Conservation (phyloP, 2,113 vertebrate genomes). For the Gnathonemus longibarbis region DNA sequence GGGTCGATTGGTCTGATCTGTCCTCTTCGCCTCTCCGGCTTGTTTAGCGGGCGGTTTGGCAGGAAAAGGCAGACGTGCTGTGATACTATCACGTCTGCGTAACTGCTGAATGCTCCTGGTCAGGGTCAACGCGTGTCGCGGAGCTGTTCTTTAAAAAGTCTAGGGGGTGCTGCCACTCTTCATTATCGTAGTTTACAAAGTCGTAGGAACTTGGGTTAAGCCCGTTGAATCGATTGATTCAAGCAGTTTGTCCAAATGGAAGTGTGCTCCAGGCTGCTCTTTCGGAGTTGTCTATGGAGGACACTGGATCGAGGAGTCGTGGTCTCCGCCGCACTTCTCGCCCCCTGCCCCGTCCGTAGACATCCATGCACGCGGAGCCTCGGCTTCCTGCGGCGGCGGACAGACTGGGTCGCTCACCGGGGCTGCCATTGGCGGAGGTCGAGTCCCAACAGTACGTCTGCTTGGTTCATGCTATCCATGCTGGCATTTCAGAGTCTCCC, state of each 20-base stretch:
- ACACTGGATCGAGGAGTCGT: neutral
- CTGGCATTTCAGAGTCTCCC: neutral
- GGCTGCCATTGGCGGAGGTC: neutral
- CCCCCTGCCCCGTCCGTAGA: conserved; percentile 25
- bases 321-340: conserved; percentile 18
- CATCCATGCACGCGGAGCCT: neutral
- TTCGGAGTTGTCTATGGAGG: neutral
- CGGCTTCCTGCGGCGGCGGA: neutral
- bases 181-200: neutral
- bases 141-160: neutral
- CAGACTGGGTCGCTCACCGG: neutral
- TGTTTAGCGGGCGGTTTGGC: neutral
- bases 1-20: neutral
- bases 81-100: neutral
- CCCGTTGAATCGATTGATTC: neutral
- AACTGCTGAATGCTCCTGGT: neutral
- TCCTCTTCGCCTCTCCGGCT: neutral
- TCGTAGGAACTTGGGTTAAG: neutral
- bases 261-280: conserved; percentile 4
- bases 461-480: neutral
- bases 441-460: conserved; percentile 15
- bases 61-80: neutral
- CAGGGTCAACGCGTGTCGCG: neutral
- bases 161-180: neutral
- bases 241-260: neutral